These are phyloP conservation scores for Micronycteris hirsuta DNA, from an alignment of 2,113 vertebrate species.

Conservation along the genomic window DNA sequence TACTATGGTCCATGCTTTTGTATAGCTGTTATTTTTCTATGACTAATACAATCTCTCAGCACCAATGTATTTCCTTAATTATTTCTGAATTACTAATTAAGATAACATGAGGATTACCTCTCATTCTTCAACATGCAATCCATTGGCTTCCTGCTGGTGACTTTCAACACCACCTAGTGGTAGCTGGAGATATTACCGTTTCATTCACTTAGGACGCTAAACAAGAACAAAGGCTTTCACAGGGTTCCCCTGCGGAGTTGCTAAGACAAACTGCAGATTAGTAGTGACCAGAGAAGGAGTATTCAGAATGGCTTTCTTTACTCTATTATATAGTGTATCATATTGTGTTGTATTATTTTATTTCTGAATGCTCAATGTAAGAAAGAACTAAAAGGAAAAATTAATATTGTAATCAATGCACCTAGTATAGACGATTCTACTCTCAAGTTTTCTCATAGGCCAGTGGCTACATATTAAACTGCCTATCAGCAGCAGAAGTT, in stretches of 20 bases:
- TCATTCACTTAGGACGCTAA: background rate
- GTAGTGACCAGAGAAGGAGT: background rate
- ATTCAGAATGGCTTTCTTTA: background rate
- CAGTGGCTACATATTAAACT: background rate
- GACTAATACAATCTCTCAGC: background rate
- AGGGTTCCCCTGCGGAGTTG: background rate
- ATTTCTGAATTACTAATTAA: too few relatives aligned
- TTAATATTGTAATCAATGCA: background rate
- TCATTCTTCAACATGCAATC: background rate
- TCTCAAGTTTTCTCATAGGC: background rate
- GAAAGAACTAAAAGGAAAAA: background rate
- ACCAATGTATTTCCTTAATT: background rate
- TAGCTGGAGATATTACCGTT: background rate
- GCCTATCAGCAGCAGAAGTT: background rate
- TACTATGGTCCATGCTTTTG: background rate
- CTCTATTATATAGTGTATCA: background rate
- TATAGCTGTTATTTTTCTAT: background rate
- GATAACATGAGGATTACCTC: background rate
- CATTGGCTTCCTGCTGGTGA: background rate
- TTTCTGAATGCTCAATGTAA: background rate
- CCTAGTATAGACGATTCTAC: background rate
- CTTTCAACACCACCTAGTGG: slow-evolving; percentile 46
- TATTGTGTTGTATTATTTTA: background rate
- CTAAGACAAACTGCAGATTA: background rate
- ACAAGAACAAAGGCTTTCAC: background rate